Base-by-base conservation (phyloP, 2,888 invertebrate genomes). In the Drosophila antonietae region DNA sequence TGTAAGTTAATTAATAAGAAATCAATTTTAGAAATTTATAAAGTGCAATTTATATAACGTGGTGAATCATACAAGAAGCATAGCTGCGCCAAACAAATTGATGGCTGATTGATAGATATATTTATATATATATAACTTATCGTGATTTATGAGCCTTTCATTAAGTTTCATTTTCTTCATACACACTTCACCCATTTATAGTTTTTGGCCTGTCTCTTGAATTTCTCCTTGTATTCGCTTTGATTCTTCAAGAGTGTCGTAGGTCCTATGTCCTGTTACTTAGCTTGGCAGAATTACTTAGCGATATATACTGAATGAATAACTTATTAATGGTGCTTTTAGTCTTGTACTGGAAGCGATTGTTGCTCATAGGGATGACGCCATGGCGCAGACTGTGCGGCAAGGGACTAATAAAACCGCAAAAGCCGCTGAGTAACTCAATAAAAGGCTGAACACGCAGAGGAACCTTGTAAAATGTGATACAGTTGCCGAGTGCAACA, bases 341-440 rank as follows among this genome's bases (percentile, higher is more conserved):
- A 33, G 49, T n/a, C 31, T 10, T 49, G 5, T 31, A 6, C 49
- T 31, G 53, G 37, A 44, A 47, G 58, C 47, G 64, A 69, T 64
- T 78, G 67, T 75, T 65, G 75, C 74, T 59, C 44, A 37, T 39
- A 2, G 10, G 68, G 69, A 84, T 83, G 86, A 81, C 83, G 87
- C 75, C 79, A 81, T 74, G 49, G 23, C 51, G 56, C 35, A 55
- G 61, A 73, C 71, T 20, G 63, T 55, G 78, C 65, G 68, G 69
- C 47, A 68, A 37, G 76, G 63, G 66, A 71, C 64, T 68, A 69
- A 73, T 83, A 83, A 80, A 83, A 71, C 67, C 74, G 51, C 77
- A 73, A 58, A 80, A 73, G 55, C 75, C 69, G 80, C 69, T 72
- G 70, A 80, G 80, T 74, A 80, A 79, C 79, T 80, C 62, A 77